Evolutionary conservation across 2,888 invertebrate genomes (phyloP).

Genomic region (Endomychus coccineus): DNA sequence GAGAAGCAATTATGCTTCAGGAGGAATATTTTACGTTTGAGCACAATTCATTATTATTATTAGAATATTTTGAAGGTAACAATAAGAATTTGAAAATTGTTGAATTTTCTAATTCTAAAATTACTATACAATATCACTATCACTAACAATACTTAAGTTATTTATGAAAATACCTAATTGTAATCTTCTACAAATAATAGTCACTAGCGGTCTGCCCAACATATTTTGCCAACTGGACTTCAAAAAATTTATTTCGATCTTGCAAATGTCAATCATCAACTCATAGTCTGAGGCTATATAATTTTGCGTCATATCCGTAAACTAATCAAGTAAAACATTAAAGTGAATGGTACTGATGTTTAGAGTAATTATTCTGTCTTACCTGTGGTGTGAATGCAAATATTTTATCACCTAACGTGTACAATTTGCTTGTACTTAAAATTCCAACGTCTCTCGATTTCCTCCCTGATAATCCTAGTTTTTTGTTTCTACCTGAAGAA

Average conservation of each 20-base stretch:
- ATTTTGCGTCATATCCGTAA: conserved; percentile 95
- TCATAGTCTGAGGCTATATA: conserved; percentile 98
- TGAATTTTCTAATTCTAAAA: neutral
- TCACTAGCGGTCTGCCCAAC: conserved; percentile 92
- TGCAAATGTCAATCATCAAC: conserved; percentile 95
- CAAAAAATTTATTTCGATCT: conserved; percentile 95
- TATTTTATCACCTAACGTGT: conserved; percentile 89
- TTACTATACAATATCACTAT: neutral
- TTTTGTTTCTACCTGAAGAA: conserved; percentile 78
- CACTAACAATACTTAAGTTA: neutral
- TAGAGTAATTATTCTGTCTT: conserved; percentile 29
- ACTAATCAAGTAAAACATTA: conserved; percentile 57
- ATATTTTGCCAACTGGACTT: conserved; percentile 98
- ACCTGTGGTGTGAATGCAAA: conserved; percentile 99
- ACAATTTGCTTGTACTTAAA: conserved; percentile 95
- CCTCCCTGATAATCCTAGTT: conserved; percentile 88
- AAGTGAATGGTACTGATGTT: conserved; percentile 12
- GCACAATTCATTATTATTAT: no score
- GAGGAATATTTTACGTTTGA: no score
- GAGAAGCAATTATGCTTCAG: no score
- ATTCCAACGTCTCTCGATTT: conserved; percentile 95
- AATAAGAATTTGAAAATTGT: no score
- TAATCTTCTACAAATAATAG: conserved; percentile 79
- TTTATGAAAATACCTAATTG: conserved; percentile 68
- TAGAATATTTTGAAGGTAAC: no score